Conservation (phyloP, 2,113 vertebrate genomes). For the Mellivora capensis region DNA sequence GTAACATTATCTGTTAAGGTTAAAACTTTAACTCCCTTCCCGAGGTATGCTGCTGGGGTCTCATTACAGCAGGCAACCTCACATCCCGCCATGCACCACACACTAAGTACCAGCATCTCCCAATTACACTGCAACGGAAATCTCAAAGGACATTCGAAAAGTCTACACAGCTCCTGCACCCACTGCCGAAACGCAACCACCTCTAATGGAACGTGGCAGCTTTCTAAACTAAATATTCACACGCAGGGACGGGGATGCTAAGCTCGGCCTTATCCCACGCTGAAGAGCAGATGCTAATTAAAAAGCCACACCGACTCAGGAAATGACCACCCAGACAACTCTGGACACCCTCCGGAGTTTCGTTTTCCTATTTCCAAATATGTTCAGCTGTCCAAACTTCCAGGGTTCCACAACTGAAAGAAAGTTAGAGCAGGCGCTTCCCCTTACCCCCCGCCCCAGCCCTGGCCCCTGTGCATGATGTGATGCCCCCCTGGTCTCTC, state of each 20-base stretch:
- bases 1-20: constrained; percentile 62
- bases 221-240: constrained; percentile 74
- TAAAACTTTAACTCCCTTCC: constrained; percentile 69
- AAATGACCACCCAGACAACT: constrained; percentile 55
- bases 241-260: constrained; percentile 46
- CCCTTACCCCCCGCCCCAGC: too few relatives aligned
- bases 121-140: constrained; percentile 70
- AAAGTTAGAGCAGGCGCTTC: background rate
- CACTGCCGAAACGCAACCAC: constrained; percentile 51
- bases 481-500: background rate
- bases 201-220: constrained; percentile 75
- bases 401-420: background rate
- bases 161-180: constrained; percentile 63
- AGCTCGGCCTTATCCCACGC: constrained; percentile 4
- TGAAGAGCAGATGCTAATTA: constrained; percentile 67
- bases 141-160: constrained; percentile 75
- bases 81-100: constrained; percentile 62
- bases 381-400: background rate
- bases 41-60: constrained; percentile 70
- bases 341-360: constrained; percentile 26
- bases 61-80: constrained; percentile 73
- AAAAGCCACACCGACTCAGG: constrained; percentile 51
- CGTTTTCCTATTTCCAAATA: constrained; percentile 4
- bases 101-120: constrained; percentile 67
- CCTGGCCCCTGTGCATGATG: background rate